phyloP scores from a whole-genome alignment of 1,140 invertebrate species.

The Polyergus mexicanus region DNA sequence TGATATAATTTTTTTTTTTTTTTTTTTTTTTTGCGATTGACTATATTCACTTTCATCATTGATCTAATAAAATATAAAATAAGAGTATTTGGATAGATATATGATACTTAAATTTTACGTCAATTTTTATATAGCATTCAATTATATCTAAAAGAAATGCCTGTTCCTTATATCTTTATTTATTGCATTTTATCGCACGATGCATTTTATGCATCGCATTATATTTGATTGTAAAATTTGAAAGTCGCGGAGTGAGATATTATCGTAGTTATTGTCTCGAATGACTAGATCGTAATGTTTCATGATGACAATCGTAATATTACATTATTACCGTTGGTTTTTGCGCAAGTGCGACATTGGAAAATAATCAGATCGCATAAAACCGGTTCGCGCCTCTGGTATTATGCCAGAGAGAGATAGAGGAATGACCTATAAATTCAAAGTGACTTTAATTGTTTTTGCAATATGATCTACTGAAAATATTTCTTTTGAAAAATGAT shows the following conservation, averaged over 20 bases:
- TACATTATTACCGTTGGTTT: slow-evolving; percentile 43
- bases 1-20: not conserved
- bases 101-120: slow-evolving; percentile 1
- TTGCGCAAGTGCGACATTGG: slow-evolving; percentile 61
- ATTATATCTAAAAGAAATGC: not conserved
- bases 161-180: not conserved
- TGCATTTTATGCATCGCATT: not conserved
- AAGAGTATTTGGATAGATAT: not conserved
- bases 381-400: slow-evolving; percentile 55
- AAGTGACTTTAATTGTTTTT: slow-evolving; percentile 55
- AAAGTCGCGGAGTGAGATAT: slow-evolving; percentile 22
- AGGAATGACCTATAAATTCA: slow-evolving; percentile 56
- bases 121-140: slow-evolving; percentile 20
- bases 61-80: not conserved
- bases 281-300: slow-evolving; percentile 47
- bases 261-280: slow-evolving; percentile 19
- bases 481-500: slow-evolving; percentile 25
- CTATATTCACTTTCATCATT: not conserved
- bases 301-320: slow-evolving; percentile 52
- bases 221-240: slow-evolving; percentile 32
- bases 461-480: slow-evolving; percentile 21
- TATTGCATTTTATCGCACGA: not conserved
- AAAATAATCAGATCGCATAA: slow-evolving; percentile 63
- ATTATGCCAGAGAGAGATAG: slow-evolving; percentile 36
- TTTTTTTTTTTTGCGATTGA: not conserved